Base-by-base conservation (phyloP, 2,113 vertebrate species). In the Leucoraja erinaceus region DNA sequence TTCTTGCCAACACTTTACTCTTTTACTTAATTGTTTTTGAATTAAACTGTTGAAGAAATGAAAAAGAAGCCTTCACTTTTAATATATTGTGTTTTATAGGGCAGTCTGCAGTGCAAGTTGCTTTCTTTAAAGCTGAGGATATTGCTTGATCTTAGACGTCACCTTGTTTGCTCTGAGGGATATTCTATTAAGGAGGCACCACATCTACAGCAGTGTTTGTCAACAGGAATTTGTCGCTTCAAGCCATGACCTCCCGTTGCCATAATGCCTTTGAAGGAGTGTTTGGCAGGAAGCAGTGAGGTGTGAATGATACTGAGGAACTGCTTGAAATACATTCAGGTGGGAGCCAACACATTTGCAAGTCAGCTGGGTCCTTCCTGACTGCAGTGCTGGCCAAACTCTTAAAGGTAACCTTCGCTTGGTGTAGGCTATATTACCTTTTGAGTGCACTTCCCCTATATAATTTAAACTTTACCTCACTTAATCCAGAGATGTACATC, bases 201-300 rank as follows among this genome's bases (percentile, higher is more conserved):
- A 72, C 38, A 12, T 91, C 33, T 54, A 18, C 88, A 70, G 66
- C 63, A 91, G 33, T 22, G 28, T 91, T 91, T 91, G 68, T 91
- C 90, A 91, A 91, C 68, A 91, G 90, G 90, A 74, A 91, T 70
- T 72, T 47, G 68, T 91, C 72, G 66, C 90, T 91, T 91, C 90
- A 72, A 91, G 90, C 90, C 22, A 91, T 12, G 33, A 47, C 68
- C 88, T 91, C 88, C 90, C 38, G 38, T 12, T 91, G 90, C 68
- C 90, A 72, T 18, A 47, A 47, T 31, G 66, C 33, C 90, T 91
- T 91, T 91, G 90, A 91, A 91, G 66, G 68, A 22, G 90, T 91
- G 90, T 91, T 72, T 72, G 90, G 38, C 90, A 91, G 90, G 90
- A 91, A 72, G 22, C 90, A 74, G 66, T 70, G 90, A 91, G 38